Conservation (phyloP, 2,113 vertebrate genomes). For the Phyllostomus hastatus region DNA sequence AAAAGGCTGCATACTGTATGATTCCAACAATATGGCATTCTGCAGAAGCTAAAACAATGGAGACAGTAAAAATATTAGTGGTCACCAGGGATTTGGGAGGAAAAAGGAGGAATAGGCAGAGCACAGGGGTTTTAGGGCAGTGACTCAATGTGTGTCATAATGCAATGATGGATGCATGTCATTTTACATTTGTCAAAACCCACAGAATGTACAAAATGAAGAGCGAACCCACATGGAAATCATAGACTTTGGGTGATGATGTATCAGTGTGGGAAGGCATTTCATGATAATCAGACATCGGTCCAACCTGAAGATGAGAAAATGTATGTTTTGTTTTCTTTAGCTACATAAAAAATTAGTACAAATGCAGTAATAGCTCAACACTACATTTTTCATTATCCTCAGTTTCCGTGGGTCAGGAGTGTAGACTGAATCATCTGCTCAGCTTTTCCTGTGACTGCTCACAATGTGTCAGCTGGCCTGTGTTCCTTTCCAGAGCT, state of each 20-base stretch:
- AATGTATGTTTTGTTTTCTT: neutral
- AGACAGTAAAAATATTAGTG: neutral
- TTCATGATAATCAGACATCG: neutral
- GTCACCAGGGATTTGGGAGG: neutral
- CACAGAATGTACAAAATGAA: neutral
- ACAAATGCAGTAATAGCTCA: neutral
- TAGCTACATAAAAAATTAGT: neutral
- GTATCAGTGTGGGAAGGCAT: neutral
- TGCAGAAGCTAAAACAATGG: neutral
- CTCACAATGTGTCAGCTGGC: no score
- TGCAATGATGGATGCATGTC: neutral
- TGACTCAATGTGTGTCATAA: no score
- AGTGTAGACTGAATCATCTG: neutral
- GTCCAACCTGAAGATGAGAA: neutral
- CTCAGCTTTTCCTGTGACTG: neutral
- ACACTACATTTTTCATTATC: neutral
- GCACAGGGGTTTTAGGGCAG: neutral
- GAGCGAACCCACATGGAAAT: neutral
- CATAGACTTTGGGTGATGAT: neutral
- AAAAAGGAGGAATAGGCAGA: fast-evolving
- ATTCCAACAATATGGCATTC: neutral
- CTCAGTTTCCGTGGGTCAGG: neutral
- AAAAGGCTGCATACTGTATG: no score
- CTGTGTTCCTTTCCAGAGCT: neutral
- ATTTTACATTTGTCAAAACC: neutral